A percentile compares a stretch with the other conserved stretches of the same genome.
phyloP scores from a whole-genome alignment of 2,888 invertebrate species.

The Patella caerulea region DNA sequence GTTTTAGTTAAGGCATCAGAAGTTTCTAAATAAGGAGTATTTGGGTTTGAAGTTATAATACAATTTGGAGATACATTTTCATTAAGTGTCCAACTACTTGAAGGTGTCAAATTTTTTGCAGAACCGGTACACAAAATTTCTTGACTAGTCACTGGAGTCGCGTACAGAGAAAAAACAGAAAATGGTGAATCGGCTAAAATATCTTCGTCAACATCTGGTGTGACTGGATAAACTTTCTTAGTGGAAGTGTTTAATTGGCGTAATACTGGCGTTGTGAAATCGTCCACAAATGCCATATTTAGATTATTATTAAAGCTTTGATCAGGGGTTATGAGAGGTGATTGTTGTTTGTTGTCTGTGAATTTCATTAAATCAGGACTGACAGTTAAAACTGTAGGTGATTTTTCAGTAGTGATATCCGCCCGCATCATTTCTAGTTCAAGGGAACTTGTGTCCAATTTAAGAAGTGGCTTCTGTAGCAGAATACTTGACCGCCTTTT shows the following conservation, averaged over 20 bases:
- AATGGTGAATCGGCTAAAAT: neutral
- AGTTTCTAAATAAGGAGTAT: neutral
- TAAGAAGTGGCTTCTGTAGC: neutral
- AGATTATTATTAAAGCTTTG: neutral
- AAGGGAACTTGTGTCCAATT: neutral
- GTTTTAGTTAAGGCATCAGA: neutral
- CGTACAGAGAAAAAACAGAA: neutral
- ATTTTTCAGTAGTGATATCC: neutral
- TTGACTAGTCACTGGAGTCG: neutral
- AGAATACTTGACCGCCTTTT: neutral
- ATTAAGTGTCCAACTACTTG: too few relatives aligned
- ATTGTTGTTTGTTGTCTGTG: neutral
- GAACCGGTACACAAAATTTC: too few relatives aligned
- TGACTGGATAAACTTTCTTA: conserved; percentile 10
- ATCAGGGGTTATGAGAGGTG: neutral
- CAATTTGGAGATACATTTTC: too few relatives aligned
- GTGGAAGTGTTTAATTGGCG: neutral
- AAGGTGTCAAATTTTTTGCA: too few relatives aligned
- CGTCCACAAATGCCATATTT: neutral
- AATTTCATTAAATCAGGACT: conserved; percentile 4
- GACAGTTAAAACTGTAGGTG: neutral
- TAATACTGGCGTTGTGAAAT: neutral
- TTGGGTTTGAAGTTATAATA: too few relatives aligned
- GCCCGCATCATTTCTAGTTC: neutral
- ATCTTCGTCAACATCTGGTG: neutral